Base-by-base conservation (phyloP, 2,888 invertebrate species). In the Antitype chi region DNA sequence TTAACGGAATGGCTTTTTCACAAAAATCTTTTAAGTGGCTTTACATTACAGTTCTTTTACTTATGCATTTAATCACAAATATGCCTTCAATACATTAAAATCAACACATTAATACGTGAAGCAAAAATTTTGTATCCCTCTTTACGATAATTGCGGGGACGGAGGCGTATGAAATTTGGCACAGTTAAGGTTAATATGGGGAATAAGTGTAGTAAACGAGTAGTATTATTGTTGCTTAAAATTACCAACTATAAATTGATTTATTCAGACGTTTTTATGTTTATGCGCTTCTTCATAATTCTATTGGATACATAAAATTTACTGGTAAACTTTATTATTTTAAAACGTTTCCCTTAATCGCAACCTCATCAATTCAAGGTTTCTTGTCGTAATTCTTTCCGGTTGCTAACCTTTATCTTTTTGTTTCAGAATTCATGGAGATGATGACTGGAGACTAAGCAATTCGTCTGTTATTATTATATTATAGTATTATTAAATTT, bases 381-480 rank as follows among this genome's bases (percentile, higher is more conserved):
- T 52, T 15, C 2, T 74, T 53, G 2, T 60, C 28, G 2, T 38
- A 43, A 15, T 47, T 52, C 49, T 49, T 32, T 53, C 38, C 25
- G 23, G 11, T 62, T 52, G 15, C 25, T 67, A 74, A 78, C 43
- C n/a, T 23, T 17, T 47, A 76, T 86, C 85, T 85, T 81, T 89
- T 93, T 90, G 88, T 97, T 97, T 75, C 97, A 98, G 98, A 99
- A 97, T 99, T 99, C 97, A 99, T 99, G 98, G 98, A 99, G 97
- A 98, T 99, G 98, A 99, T 98, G 98, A 98, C 98, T 92, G 98
- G 98, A 91, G 98, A 98, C 95, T 98, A 98, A 97, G 89, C 81
- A 80, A 83, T 83, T 76, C 76, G 80, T 84, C 81, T 81, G 86
- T 81, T 43, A 77, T 78, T 79, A 84, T 85, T 89, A 88, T 67